These are phyloP conservation scores for Neocrepidodera transversa DNA, from an alignment of 2,888 invertebrate species.

Conservation along the genomic window DNA sequence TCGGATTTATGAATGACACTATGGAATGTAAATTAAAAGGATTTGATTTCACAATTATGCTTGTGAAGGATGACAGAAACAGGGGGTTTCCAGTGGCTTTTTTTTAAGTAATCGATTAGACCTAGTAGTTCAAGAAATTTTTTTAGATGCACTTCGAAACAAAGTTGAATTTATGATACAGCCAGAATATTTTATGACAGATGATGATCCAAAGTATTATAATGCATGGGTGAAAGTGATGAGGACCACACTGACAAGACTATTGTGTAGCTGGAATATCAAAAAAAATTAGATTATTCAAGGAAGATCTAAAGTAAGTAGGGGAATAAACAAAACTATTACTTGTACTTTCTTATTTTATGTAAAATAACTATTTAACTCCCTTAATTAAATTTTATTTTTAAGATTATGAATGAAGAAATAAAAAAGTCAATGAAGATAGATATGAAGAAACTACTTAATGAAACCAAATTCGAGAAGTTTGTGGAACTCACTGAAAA, in stretches of 20 bases:
- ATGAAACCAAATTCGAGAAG: constrained; percentile 25
- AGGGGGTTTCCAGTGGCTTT: constrained; percentile 30
- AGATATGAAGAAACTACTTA: constrained; percentile 33
- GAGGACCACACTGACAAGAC: constrained; percentile 4
- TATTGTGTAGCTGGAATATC: constrained; percentile 36
- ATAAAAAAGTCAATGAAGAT: constrained; percentile 28
- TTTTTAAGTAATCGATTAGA: constrained; percentile 36
- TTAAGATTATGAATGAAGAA: constrained; percentile 21
- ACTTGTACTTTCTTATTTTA: too few relatives aligned
- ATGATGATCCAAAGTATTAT: constrained; percentile 38
- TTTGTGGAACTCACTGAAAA: constrained; percentile 28
- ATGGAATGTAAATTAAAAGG: constrained; percentile 33
- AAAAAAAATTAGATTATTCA: constrained; percentile 38
- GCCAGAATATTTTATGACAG: constrained; percentile 37
- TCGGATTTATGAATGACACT: constrained; percentile 32
- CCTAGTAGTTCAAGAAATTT: constrained; percentile 35
- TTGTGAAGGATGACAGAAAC: constrained; percentile 35
- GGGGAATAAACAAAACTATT: too few relatives aligned
- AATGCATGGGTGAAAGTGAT: constrained; percentile 33
- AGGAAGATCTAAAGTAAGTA: constrained; percentile 35
- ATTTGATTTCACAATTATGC: constrained; percentile 32
- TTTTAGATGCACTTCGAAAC: constrained; percentile 35
- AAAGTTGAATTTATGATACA: constrained; percentile 21
- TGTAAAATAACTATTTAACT: too few relatives aligned
- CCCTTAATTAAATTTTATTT: too few relatives aligned